These are phyloP conservation scores for Mareca strepera DNA, from an alignment of 2,797 vertebrate species.

Conservation along the genomic window DNA sequence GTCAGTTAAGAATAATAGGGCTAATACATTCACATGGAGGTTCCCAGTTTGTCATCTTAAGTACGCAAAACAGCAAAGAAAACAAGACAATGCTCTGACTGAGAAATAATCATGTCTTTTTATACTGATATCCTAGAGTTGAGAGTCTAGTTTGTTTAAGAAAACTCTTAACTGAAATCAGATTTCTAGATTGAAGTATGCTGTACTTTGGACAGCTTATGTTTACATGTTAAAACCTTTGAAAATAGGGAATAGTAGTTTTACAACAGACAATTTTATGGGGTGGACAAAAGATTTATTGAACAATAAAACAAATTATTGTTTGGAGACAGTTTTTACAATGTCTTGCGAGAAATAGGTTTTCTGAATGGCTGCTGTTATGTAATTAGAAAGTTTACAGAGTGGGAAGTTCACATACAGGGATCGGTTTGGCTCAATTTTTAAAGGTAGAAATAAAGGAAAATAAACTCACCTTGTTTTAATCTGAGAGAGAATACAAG, in stretches of 20 bases:
- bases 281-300: neutral
- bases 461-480: neutral
- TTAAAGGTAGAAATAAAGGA: neutral
- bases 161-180: neutral
- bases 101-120: neutral
- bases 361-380: neutral
- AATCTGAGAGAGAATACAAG: neutral
- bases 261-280: neutral
- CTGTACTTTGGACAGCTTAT: neutral
- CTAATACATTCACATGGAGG: neutral
- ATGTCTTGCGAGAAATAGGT: neutral
- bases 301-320: neutral
- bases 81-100: neutral
- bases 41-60: neutral
- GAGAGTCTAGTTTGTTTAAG: neutral
- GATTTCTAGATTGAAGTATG: neutral
- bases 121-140: neutral
- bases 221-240: neutral
- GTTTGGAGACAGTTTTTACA: neutral
- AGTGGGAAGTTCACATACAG: neutral
- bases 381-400: neutral
- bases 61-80: neutral
- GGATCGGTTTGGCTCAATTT: neutral
- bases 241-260: constrained; percentile 23
- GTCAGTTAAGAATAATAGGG: neutral